Evolutionary conservation across 1,140 invertebrate genomes (phyloP).

Genomic region (Camponotus floridanus): DNA sequence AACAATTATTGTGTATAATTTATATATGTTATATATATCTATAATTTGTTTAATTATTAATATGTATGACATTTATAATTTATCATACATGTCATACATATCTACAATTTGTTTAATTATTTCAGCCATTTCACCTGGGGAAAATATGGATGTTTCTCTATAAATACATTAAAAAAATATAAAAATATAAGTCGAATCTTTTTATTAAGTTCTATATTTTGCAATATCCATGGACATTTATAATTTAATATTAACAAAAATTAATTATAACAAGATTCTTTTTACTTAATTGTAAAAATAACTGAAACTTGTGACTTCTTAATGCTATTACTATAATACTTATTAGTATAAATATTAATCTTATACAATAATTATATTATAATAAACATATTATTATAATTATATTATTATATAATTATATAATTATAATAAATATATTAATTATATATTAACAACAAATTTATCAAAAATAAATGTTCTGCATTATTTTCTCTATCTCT

Average conservation of each 20-base stretch:
- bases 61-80: no score
- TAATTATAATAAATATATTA: not conserved
- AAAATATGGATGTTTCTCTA: conserved; percentile 79
- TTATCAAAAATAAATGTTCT: conserved; percentile 49
- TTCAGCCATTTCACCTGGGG: conserved; percentile 73
- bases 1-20: not conserved
- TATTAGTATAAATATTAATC: conserved; percentile 8
- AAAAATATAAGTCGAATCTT: not conserved
- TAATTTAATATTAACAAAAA: not conserved
- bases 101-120: not conserved
- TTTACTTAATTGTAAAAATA: not conserved
- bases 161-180: not conserved
- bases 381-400: no score
- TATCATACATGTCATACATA: not conserved
- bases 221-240: not conserved
- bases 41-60: not conserved
- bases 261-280: conserved; percentile 7
- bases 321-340: not conserved
- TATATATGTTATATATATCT: not conserved
- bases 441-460: not conserved
- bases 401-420: no score
- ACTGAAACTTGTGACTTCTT: not conserved
- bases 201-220: conserved; percentile 1
- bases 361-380: not conserved
- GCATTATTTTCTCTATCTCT: conserved; percentile 12